Conservation (phyloP, 2,888 invertebrate species). For the Metacarcinus magister region DNA sequence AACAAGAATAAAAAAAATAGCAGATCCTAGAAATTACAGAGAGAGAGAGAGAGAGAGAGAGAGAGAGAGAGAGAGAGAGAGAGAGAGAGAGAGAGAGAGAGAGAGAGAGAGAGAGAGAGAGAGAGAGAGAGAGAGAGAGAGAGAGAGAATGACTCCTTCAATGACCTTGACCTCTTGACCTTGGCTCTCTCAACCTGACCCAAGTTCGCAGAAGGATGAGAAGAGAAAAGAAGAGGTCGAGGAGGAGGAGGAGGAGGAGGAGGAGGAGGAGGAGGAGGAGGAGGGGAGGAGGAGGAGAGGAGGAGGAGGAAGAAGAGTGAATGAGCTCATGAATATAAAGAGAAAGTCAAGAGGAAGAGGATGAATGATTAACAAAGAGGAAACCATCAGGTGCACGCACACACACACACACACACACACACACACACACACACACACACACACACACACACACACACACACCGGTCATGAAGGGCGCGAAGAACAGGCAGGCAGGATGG, state of each 20-base stretch:
- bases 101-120: no score
- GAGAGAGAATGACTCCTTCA: no score
- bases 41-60: no score
- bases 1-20: no score
- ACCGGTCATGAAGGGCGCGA: not conserved
- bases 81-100: no score
- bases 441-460: conserved; percentile 26
- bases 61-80: no score
- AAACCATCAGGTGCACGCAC: not conserved
- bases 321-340: conserved; percentile 4
- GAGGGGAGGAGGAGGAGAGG: not conserved
- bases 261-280: no score
- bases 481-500: not conserved
- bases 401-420: not conserved
- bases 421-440: not conserved
- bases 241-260: no score
- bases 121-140: no score
- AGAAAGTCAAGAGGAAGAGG: not conserved
- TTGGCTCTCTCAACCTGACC: no score
- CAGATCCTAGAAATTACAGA: no score
- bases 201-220: not conserved
- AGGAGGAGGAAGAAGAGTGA: not conserved
- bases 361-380: not conserved
- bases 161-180: no score
- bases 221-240: not conserved